A percentile compares a stretch with the other conserved stretches of the same genome.
Conservation (phyloP, 2,888 invertebrate genomes). For the Apotomis betuletana region DNA sequence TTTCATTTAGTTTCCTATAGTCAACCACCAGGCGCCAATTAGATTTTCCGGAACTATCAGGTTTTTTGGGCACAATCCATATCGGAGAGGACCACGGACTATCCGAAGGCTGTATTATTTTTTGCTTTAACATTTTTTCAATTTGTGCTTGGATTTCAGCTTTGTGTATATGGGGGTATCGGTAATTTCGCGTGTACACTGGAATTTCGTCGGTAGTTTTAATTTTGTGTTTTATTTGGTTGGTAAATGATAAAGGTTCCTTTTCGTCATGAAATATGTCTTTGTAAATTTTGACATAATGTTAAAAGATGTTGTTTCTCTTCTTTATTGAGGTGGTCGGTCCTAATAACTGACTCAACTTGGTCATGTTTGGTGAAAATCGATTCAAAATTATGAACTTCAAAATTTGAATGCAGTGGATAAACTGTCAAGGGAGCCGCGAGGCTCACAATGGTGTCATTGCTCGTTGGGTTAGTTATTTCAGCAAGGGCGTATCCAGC, state of each 20-base stretch:
- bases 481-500: neutral
- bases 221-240: conserved; percentile 37
- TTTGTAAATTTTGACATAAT: neutral
- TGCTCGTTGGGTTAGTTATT: neutral
- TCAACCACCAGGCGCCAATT: no score
- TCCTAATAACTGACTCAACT: neutral
- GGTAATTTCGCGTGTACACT: conserved; percentile 27
- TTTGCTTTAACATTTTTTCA: conserved; percentile 42
- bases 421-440: neutral
- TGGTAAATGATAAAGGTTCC: conserved; percentile 32
- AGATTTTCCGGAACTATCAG: no score
- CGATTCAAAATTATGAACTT: no score
- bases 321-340: neutral
- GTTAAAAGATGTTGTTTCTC: neutral
- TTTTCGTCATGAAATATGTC: neutral
- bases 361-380: no score
- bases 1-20: no score
- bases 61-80: conserved; percentile 3
- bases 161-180: conserved; percentile 36
- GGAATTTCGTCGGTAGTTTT: conserved; percentile 37
- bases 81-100: conserved; percentile 19
- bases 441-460: neutral
- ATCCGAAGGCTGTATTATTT: conserved; percentile 31
- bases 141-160: conserved; percentile 39
- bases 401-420: no score